Conservation (phyloP, 2,797 vertebrate species). For the Crax fasciolata region DNA sequence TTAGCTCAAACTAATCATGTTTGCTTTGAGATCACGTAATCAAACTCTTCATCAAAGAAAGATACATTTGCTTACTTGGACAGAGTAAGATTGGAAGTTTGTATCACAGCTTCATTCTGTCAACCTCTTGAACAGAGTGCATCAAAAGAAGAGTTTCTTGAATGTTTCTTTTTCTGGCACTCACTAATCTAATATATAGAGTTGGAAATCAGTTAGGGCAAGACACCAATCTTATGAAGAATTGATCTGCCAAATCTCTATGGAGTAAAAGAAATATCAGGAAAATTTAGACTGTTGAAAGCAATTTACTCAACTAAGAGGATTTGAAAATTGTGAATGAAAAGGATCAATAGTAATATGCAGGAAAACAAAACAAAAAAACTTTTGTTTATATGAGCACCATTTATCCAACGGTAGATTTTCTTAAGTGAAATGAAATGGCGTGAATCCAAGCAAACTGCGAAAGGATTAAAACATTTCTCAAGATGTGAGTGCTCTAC, state of each 20-base stretch:
- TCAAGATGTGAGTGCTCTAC: background rate
- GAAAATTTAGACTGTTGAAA: conserved; percentile 62
- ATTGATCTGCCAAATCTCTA: conserved; percentile 66
- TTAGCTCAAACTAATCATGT: background rate
- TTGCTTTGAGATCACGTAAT: background rate
- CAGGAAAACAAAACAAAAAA: conserved; percentile 41
- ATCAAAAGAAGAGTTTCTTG: conserved; percentile 25
- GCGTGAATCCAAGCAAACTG: background rate
- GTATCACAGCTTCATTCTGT: conserved; percentile 18
- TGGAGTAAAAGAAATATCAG: conserved; percentile 53
- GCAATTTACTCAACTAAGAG: conserved; percentile 54
- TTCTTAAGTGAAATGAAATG: conserved; percentile 50
- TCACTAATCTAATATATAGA: conserved; percentile 56
- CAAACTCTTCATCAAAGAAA: background rate
- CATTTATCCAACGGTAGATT: conserved; percentile 38
- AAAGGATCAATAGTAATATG: conserved; percentile 62
- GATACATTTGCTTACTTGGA: conserved; percentile 48
- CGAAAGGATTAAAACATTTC: conserved; percentile 35
- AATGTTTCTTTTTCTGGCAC: conserved; percentile 33
- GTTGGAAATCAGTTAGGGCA: conserved; percentile 59
- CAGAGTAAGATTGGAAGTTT: conserved; percentile 17
- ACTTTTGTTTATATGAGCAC: conserved; percentile 42
- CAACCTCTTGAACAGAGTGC: background rate
- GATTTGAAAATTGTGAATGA: conserved; percentile 71
- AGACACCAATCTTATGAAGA: conserved; percentile 64